Evolutionary conservation across 2,888 invertebrate species (phyloP), one percentile per base, ranked within the genome.

Genomic region (Sesia bembeciformis): DNA sequence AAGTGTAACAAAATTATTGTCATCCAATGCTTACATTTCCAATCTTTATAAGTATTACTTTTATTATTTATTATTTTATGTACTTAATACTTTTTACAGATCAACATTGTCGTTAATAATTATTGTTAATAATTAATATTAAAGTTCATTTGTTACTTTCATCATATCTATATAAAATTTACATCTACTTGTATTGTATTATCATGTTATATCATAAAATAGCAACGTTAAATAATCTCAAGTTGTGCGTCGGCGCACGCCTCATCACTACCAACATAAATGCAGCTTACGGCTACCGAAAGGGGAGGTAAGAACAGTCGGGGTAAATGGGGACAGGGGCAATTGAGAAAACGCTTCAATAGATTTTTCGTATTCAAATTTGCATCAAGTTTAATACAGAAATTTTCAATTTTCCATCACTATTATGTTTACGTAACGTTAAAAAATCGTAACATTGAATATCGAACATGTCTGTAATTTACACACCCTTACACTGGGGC

Each of bases 1-100:
- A 74, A 79, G 65, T 70, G 74, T 84, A 86, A 87, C 84, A 81
- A 83, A 87, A 86, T 88, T 89, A 89, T 89, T 89, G 88, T 89
- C 88, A 85, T 88, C 81, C 86, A 81, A 88, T 84, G 87, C 84
- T 87, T 84, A 79, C 76, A 66, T 72, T 79, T 79, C 72, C 85
- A 79, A 81, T 76, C 72, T 73, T 80, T 83, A 79, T 76, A 73
- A 68, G 65, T 76, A 65, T 75, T 61, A 72, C 69, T 74, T 68
- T 72, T 50, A 57, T 53, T 40, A 71, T 72, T 72, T 67, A 78
- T 74, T 81, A 59, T 52, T 52, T 46, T 49, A 59, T 56, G 57
- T 74, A 79, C 72, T 75, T 76, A 79, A 76, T 68, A 84, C 76
- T 84, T 84, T 83, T 76, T 80, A 87, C 84, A 85, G 74, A 72